Evolutionary conservation across 2,888 invertebrate species (phyloP).

Genomic region (Apodemia hepburni): DNA sequence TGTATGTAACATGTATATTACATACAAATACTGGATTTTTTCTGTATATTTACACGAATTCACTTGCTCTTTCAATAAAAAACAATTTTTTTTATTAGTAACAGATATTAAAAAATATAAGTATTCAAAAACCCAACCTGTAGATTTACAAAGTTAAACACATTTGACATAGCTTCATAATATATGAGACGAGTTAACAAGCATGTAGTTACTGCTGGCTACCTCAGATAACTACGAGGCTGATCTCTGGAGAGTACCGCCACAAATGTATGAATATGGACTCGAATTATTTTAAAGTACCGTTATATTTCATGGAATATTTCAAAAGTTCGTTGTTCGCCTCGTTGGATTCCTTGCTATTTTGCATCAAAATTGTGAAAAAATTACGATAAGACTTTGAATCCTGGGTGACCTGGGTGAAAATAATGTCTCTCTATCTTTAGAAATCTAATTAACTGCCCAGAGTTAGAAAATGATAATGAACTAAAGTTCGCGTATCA

Average conservation of each 20-base stretch:
- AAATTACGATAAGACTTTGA: no score
- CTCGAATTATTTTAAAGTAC: slow-evolving; percentile 19
- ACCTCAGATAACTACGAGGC: slow-evolving; percentile 47
- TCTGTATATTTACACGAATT: no score
- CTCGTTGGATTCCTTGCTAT: neutral
- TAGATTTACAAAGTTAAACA: slow-evolving; percentile 43
- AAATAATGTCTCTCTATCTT: no score
- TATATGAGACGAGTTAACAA: slow-evolving; percentile 77
- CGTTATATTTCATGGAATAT: slow-evolving; percentile 10
- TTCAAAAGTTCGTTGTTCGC: slow-evolving; percentile 17
- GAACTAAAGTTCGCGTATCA: no score
- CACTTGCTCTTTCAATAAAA: no score
- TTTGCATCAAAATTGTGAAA: neutral
- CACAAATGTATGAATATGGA: slow-evolving; percentile 26
- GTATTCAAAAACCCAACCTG: slow-evolving; percentile 39
- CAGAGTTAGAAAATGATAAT: no score
- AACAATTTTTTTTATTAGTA: no score
- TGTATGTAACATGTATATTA: no score
- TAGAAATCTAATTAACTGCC: no score
- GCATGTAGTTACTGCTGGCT: slow-evolving; percentile 69
- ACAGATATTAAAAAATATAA: slow-evolving; percentile 6
- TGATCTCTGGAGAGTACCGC: slow-evolving; percentile 39
- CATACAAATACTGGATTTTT: no score
- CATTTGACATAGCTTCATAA: slow-evolving; percentile 75
- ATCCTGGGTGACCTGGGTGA: no score